Evolutionary conservation across 1,140 invertebrate genomes (phyloP).

Genomic region (Drosophila ironensis): DNA sequence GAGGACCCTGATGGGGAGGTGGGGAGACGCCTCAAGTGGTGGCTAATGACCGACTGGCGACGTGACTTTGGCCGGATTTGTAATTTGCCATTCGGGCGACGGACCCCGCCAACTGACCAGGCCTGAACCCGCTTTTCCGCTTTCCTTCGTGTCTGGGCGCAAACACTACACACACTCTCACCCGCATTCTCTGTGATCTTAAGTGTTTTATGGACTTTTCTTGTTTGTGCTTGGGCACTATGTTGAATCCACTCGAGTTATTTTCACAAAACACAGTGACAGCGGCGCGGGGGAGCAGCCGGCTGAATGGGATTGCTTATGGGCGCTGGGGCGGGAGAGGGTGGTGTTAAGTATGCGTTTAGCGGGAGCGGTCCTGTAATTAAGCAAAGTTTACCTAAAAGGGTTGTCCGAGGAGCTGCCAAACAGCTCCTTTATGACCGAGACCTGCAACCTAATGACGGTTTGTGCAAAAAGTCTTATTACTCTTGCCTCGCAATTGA

Average conservation of each 20-base stretch:
- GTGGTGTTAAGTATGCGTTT: slow-evolving; percentile 28
- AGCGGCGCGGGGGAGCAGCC: not conserved
- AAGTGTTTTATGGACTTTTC: slow-evolving; percentile 80
- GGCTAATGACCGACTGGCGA: slow-evolving; percentile 72
- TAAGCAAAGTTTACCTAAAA: slow-evolving; percentile 67
- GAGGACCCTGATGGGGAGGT: not conserved
- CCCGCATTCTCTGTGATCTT: slow-evolving; percentile 58
- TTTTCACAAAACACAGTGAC: slow-evolving; percentile 52
- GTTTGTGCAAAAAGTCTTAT: slow-evolving; percentile 28
- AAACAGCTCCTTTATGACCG: slow-evolving; percentile 6
- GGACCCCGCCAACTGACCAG: not conserved
- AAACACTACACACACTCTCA: not conserved
- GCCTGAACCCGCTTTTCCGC: not conserved
- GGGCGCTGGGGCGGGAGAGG: not conserved
- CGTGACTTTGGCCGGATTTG: slow-evolving; percentile 73
- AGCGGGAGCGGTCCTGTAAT: slow-evolving; percentile 68
- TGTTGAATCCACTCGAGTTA: slow-evolving; percentile 31
- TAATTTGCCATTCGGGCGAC: slow-evolving; percentile 55
- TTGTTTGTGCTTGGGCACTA: slow-evolving; percentile 52
- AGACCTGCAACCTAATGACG: slow-evolving; percentile 28
- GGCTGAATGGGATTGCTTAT: not conserved
- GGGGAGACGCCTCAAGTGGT: slow-evolving; percentile 21
- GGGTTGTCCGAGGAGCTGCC: slow-evolving; percentile 46
- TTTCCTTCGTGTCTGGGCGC: not conserved
- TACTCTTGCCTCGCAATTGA: slow-evolving; percentile 16